Base-by-base conservation (phyloP, 1,140 invertebrate genomes). In the Bathynomus jamesi region DNA sequence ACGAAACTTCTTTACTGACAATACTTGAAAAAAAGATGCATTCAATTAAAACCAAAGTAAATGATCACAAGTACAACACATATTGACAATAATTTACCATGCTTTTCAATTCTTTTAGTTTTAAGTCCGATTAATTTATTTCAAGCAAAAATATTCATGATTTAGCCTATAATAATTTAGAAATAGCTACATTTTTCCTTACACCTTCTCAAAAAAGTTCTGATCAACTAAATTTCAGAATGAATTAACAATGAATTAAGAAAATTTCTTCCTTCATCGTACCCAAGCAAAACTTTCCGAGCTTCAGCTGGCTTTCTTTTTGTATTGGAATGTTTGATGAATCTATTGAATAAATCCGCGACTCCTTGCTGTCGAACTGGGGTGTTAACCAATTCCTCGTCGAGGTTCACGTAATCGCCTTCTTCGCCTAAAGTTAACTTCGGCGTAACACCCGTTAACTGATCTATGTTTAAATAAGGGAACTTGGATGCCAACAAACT, bases 261-360 rank as follows among this genome's bases (percentile, higher is more conserved):
- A n/a, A n/a, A n/a, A n/a, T n/a, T n/a, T n/a, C n/a, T n/a, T n/a
- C n/a, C n/a, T n/a, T n/a, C n/a, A n/a, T n/a, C 65, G 28, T 79
- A 81, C 80, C 73, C 80, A 61, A 81, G 76, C 32, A 78, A 74
- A 10, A 79, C 67, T 30, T 79, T 69, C 66, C 72, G 72, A 13
- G 75, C 67, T 29, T 77, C 62, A 13, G 30, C 69, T 4, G 67
- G 64, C 62, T 64, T 65, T 29, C 61, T 78, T 24, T 72, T 78
- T 11, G 27, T 76, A 24, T 71, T 71, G 5, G 71, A 61, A 17
- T 78, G 76, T 31, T 65, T 53, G 11, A 71, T 30, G 69, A 78
- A 76, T 10, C 79, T 77, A 29, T 78, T 46, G 75, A 80, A 75
- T 21, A 80, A 46, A 31, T 77, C 65, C 21, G 69, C 65, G 21